Percentiles rank a stretch among this genome's conserved stretches.
These are phyloP conservation scores for Nothobranchius furzeri DNA, from an alignment of 2,113 vertebrate genomes.

Conservation along the genomic window DNA sequence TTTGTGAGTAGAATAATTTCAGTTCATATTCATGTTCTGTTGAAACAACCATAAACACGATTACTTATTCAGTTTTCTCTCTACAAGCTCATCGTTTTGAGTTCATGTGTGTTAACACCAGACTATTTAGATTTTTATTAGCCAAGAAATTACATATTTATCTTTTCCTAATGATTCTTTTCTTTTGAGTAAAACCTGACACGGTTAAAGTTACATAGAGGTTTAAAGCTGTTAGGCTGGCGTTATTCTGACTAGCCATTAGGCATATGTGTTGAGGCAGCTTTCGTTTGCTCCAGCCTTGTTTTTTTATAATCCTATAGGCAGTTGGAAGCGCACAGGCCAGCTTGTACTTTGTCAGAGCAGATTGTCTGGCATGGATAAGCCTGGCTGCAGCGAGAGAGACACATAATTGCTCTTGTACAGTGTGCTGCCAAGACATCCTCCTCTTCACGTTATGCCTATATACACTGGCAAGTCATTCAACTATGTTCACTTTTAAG, in stretches of 20 bases:
- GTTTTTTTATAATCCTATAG: constrained; percentile 66
- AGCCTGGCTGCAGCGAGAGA: constrained; percentile 50
- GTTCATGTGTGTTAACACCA: background rate
- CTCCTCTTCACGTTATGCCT: constrained; percentile 63
- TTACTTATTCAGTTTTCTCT: background rate
- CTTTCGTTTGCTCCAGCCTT: constrained; percentile 40
- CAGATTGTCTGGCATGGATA: constrained; percentile 72
- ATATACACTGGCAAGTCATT: constrained; percentile 61
- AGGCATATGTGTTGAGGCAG: constrained; percentile 60
- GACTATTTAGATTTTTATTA: constrained; percentile 18
- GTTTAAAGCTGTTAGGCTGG: constrained; percentile 29
- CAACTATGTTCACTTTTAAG: constrained; percentile 55
- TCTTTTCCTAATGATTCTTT: constrained; percentile 16
- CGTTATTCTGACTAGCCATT: constrained; percentile 38
- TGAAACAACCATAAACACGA: background rate
- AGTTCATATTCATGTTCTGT: too few relatives aligned
- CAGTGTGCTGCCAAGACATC: constrained; percentile 62
- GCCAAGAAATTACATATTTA: constrained; percentile 24
- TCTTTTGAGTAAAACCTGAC: constrained; percentile 23
- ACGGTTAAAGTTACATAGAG: constrained; percentile 37
- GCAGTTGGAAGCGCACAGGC: constrained; percentile 55
- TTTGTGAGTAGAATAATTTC: constrained; percentile 55
- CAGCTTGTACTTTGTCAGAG: constrained; percentile 67
- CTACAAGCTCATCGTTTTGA: background rate
- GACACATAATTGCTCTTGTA: constrained; percentile 67